Conservation (phyloP, 2,113 vertebrate species). For the Tetrao urogallus region DNA sequence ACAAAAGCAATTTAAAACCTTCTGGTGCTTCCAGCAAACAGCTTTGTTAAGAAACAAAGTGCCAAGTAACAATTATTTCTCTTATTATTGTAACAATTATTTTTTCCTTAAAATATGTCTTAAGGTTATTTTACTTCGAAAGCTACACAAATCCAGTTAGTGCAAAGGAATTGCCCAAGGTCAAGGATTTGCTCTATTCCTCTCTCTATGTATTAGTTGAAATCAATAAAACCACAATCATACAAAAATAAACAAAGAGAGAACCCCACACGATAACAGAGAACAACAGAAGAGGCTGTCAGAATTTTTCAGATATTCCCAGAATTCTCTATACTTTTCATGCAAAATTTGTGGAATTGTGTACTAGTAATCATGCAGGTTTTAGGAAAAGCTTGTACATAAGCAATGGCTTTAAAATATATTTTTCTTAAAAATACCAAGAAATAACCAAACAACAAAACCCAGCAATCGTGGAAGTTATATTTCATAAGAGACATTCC, state of each 20-base stretch:
- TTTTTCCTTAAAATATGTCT: neutral
- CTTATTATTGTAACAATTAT: neutral
- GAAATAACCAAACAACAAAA: neutral
- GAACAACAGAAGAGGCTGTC: neutral
- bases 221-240: neutral
- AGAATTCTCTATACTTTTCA: neutral
- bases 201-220: neutral
- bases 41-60: neutral
- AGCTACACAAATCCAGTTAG: neutral
- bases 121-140: neutral
- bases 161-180: neutral
- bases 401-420: neutral
- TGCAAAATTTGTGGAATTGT: neutral
- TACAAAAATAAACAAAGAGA: neutral
- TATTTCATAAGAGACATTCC: neutral
- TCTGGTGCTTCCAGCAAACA: neutral
- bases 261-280: neutral
- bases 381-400: neutral
- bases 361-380: neutral
- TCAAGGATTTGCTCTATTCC: neutral
- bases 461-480: accelerated
- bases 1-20: neutral
- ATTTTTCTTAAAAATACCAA: neutral
- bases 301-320: neutral
- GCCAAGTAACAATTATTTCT: neutral